Percentiles rank a stretch among this genome's conserved stretches.
These are phyloP conservation scores for Tetrax tetrax DNA, from an alignment of 2,113 vertebrate genomes.

Conservation along the genomic window DNA sequence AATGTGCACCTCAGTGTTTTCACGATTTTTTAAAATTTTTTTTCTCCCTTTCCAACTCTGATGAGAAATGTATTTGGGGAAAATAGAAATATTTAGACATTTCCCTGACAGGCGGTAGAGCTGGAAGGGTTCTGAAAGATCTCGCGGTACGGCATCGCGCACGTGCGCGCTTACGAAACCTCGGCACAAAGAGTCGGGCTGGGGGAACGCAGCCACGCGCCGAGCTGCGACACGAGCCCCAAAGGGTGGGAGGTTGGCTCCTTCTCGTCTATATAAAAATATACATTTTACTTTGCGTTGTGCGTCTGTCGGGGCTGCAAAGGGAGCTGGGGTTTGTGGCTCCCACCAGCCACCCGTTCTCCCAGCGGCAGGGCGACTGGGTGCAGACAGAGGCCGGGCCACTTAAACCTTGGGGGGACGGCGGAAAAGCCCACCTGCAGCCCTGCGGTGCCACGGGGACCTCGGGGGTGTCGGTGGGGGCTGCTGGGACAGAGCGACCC, in stretches of 20 bases:
- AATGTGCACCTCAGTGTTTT: background rate
- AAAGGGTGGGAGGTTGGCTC: background rate
- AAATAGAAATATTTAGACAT: slow-evolving; percentile 20
- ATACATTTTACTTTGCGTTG: rapidly evolving
- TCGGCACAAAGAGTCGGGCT: background rate
- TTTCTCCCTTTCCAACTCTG: background rate
- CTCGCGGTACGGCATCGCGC: rapidly evolving
- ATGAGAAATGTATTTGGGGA: background rate
- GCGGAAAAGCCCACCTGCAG: background rate
- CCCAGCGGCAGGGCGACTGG: background rate
- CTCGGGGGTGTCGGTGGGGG: background rate
- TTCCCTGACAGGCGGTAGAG: background rate
- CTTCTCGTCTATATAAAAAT: too few species aligned
- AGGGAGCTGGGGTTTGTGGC: background rate
- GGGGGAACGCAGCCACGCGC: background rate
- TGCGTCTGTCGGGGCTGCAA: background rate
- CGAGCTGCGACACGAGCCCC: rapidly evolving
- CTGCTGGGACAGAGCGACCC: background rate
- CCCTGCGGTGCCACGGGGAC: rapidly evolving
- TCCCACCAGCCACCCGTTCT: rapidly evolving
- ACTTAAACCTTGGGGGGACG: rapidly evolving
- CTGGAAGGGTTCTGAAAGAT: background rate
- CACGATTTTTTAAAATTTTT: background rate
- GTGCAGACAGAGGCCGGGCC: background rate
- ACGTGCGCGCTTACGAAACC: background rate